Evolutionary conservation across 2,797 vertebrate genomes (phyloP).

Genomic region (Babyrousa celebensis): DNA sequence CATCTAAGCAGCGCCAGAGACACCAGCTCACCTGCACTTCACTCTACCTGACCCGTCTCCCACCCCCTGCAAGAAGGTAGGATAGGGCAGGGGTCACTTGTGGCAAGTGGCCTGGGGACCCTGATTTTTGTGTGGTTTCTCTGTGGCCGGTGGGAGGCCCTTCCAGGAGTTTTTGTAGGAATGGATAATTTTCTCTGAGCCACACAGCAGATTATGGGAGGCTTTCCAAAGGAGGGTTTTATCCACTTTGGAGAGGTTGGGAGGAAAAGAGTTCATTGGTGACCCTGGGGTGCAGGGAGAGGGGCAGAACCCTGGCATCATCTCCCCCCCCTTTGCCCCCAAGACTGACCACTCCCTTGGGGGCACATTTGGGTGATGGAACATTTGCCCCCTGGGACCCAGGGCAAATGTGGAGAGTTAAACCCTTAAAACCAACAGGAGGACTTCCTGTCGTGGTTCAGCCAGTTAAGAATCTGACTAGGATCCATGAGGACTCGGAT

Average conservation of each 20-base stretch:
- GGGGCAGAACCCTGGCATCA: neutral
- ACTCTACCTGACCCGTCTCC: neutral
- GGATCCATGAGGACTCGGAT: no score
- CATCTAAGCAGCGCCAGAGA: neutral
- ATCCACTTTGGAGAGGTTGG: neutral
- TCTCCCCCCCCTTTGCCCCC: neutral
- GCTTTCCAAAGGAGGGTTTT: neutral
- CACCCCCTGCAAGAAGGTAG: neutral
- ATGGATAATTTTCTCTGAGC: neutral
- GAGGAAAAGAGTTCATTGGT: neutral
- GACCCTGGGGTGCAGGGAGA: neutral
- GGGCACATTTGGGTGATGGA: neutral
- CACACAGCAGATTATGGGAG: neutral
- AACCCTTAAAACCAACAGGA: neutral
- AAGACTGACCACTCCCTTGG: fast-evolving
- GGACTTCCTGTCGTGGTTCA: no score
- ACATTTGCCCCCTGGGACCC: neutral
- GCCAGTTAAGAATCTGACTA: no score
- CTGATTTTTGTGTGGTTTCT: neutral
- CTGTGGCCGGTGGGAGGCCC: neutral
- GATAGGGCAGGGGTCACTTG: neutral
- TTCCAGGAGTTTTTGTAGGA: neutral
- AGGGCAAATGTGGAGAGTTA: neutral
- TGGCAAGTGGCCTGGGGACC: neutral
- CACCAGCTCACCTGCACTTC: neutral